A percentile compares a stretch with the other conserved stretches of the same genome.
Conservation (phyloP, 2,888 invertebrate species). For the Eupithecia subumbrata region DNA sequence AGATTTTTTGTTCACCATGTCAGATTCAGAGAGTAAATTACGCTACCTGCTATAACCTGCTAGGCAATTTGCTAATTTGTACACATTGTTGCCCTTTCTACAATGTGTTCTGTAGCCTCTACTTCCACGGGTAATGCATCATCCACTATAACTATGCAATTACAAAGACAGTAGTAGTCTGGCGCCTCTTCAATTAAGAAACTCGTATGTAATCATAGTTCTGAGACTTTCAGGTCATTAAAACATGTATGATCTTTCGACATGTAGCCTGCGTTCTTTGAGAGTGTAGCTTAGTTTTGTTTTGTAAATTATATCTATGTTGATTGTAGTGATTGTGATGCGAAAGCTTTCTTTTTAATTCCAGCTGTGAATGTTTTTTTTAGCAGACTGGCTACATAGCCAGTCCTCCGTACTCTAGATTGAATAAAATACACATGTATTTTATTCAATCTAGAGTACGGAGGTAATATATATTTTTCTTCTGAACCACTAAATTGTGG, state of each 20-base stretch:
- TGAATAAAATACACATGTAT: background rate
- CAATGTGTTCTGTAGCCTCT: slow-evolving; percentile 8
- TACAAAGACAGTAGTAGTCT: slow-evolving; percentile 44
- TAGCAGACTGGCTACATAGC: background rate
- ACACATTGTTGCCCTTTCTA: slow-evolving; percentile 17
- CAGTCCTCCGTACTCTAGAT: background rate
- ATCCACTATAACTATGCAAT: slow-evolving; percentile 44
- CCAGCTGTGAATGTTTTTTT: background rate
- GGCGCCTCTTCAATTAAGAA: slow-evolving; percentile 54
- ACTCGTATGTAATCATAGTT: slow-evolving; percentile 48
- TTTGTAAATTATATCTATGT: slow-evolving; percentile 19
- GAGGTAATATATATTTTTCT: background rate
- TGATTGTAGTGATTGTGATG: slow-evolving; percentile 17
- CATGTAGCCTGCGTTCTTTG: slow-evolving; percentile 38
- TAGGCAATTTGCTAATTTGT: background rate
- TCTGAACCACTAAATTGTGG: background rate
- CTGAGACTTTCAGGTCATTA: slow-evolving; percentile 49
- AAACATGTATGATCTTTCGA: slow-evolving; percentile 47
- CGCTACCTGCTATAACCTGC: slow-evolving; percentile 1
- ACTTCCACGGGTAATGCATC: slow-evolving; percentile 32
- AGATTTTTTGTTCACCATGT: background rate
- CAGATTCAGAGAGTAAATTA: slow-evolving; percentile 3
- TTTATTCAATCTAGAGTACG: background rate
- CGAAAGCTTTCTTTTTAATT: background rate
- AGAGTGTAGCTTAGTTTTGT: slow-evolving; percentile 24